phyloP scores from a whole-genome alignment of 2,888 invertebrate genomes.

The Dynastes maya region DNA sequence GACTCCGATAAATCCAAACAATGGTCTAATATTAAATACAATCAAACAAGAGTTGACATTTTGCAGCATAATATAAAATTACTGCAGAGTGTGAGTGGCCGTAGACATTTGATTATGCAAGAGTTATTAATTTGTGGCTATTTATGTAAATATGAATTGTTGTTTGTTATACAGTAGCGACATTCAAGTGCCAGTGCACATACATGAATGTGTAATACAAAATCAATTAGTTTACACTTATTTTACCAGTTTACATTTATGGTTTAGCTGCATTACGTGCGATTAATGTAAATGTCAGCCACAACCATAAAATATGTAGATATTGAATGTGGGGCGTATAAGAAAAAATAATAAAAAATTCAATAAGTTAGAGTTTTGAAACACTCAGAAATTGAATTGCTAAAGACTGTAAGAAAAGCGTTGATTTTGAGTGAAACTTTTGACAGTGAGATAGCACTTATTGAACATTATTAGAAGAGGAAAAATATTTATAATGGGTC shows the following conservation, averaged over 20 bases:
- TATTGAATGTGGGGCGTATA: not conserved
- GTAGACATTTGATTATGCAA: slow-evolving; percentile 38
- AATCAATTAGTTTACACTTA: slow-evolving; percentile 20
- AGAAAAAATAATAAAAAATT: too few species aligned
- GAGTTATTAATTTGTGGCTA: slow-evolving; percentile 13
- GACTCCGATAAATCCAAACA: too few species aligned
- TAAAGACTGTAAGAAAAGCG: too few species aligned
- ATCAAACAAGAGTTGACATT: not conserved
- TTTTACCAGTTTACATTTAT: not conserved
- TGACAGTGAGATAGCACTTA: too few species aligned
- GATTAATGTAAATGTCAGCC: too few species aligned
- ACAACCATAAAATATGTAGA: not conserved
- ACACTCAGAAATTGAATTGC: too few species aligned
- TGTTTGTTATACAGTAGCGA: not conserved
- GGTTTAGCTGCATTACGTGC: not conserved
- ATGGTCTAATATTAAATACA: too few species aligned
- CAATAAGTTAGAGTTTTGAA: too few species aligned
- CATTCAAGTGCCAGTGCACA: not conserved
- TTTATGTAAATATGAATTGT: slow-evolving; percentile 25
- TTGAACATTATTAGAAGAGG: too few species aligned
- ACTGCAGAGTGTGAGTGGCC: slow-evolving; percentile 37
- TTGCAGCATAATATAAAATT: slow-evolving; percentile 15
- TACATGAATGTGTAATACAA: not conserved
- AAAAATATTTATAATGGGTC: too few species aligned
- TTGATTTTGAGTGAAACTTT: too few species aligned